Evolutionary conservation across 2,888 invertebrate genomes (phyloP), one percentile per base, ranked within the genome.

Genomic region (Cotesia congregata): DNA sequence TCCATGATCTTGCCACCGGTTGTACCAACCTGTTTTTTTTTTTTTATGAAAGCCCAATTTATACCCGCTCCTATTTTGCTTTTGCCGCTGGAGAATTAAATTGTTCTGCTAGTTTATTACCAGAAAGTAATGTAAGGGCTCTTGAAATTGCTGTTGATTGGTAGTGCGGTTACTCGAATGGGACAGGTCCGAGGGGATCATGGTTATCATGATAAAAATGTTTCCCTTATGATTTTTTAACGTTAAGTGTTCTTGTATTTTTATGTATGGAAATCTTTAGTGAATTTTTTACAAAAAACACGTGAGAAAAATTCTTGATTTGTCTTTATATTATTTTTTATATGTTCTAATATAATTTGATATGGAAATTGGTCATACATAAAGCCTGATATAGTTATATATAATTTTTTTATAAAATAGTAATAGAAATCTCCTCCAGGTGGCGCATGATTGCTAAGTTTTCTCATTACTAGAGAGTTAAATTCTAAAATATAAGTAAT

Each of bases 211-310:
- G 81, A 81, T 80, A 79, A 76, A 82, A 79, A 81, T 81, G 40
- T 64, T 70, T 9, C 82, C 83, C 83, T 83, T 83, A 85, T 86
- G 84, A 86, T 85, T 86, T 85, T 86, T 87, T 86, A 85, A 85
- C 82, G 70, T 65, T 68, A 69, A 67, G 77, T 17, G 69, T 4
- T 50, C 4, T 39, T 9, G 40, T 39, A 15, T 17, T 65, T 5
- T 74, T 62, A 60, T 30, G n/a, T 50, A 50, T 74, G 30, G 30
- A 30, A 30, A 30, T 3, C 3, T 30, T 30, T 30, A 30, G 30
- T 30, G 30, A 30, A 30, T 30, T 30, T 30, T 20, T 20, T 20
- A 20, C 20, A 20, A 20, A 20, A 20, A 30, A 30, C 30, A 30
- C 30, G 30, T 30, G 30, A 30, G 30, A 30, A 30, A 30, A 30